Conservation (phyloP, 2,113 vertebrate genomes). For the Paramormyrops kingsleyae region DNA sequence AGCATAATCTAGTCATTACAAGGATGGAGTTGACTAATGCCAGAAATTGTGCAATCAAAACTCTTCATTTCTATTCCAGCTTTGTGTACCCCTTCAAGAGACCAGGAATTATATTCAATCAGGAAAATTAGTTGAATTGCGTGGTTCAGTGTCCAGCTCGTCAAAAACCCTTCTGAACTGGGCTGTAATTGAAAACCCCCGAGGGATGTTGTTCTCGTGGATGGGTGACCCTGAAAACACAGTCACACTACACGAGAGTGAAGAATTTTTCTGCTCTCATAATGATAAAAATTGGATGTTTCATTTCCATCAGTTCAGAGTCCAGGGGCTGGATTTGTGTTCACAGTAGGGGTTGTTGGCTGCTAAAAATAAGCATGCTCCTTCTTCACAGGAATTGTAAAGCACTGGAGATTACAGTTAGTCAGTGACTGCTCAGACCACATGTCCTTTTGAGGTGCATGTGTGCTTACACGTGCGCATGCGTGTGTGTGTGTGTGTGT, state of each 20-base stretch:
- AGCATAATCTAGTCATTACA: neutral
- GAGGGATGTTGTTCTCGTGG: neutral
- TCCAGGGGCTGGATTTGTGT: neutral
- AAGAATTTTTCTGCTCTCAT: neutral
- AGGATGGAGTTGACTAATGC: neutral
- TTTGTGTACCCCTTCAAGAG: neutral
- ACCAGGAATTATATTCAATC: neutral
- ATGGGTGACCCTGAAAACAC: neutral
- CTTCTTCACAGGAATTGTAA: neutral
- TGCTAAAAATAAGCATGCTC: neutral
- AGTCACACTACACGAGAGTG: neutral
- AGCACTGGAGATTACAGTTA: constrained; percentile 2
- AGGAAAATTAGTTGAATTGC: neutral
- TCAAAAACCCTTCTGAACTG: neutral
- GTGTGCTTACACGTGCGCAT: neutral
- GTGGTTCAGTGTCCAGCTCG: neutral
- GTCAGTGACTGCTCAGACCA: neutral
- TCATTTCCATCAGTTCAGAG: neutral
- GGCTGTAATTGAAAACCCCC: neutral
- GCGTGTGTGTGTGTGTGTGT: neutral
- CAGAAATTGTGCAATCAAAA: neutral
- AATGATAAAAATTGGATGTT: neutral
- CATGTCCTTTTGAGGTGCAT: neutral
- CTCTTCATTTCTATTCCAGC: neutral
- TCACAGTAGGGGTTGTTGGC: neutral